Base-by-base conservation (phyloP, 2,888 invertebrate species). In the Amphimallon solstitiale region DNA sequence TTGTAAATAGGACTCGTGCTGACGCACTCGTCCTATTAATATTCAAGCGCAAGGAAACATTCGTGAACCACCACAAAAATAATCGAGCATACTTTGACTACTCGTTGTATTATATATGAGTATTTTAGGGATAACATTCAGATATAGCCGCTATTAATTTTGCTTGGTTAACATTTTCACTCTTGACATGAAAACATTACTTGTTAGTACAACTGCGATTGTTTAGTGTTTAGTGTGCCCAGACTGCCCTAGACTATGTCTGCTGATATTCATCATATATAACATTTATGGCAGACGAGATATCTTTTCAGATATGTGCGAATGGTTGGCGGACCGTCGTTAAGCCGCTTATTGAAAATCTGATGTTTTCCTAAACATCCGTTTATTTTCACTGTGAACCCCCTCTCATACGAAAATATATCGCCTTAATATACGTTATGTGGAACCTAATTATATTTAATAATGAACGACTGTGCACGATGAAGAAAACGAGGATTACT, bases 301-400 rank as follows among this genome's bases (percentile, higher is more conserved):
- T 51, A 15, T 35, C 35, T 34, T 51, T 51, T 51, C 51, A 40
- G 40, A 40, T 56, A 38, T 56, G 40, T 56, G 40, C 40, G 38
- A 40, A 5, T 15, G 12, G 37, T 1, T 29, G 40, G 3, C 21
- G 21, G 10, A 17, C 4, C 56, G 2, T 21, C 56, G 56, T 40
- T 56, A 56, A 56, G 56, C 56, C 14, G 56, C 56, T 56, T 56
- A 56, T 40, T 40, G 56, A 56, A 56, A 56, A 56, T 56, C 56
- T 56, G 56, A 56, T 40, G 56, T 23, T 56, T 56, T 40, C 56
- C 40, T 56, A 56, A 56, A 56, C 56, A 40, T 38, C 56, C 40
- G 56, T 43, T 56, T 56, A 56, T 56, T 56, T 56, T 56, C 56
- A 56, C 5, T 40, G 40, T 56, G 40, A 40, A 23, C 19, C 23